Evolutionary conservation across 2,888 invertebrate genomes (phyloP).

Genomic region (Caenorhabditis imperialis): DNA sequence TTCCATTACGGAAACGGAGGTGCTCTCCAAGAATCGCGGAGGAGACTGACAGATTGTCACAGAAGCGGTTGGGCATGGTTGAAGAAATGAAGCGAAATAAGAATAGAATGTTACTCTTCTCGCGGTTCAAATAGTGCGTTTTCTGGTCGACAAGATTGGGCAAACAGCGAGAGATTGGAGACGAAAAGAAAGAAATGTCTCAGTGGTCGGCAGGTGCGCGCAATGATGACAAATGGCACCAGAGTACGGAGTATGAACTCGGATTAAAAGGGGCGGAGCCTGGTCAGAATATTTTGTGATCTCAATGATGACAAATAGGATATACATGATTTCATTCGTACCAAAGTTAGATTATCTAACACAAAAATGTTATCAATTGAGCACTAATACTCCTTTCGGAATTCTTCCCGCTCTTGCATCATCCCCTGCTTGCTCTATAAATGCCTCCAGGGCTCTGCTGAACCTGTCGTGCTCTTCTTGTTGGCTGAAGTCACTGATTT

Average conservation of each 20-base stretch:
- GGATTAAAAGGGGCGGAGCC: background rate
- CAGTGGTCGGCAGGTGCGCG: slow-evolving; percentile 2
- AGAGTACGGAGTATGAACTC: too few species aligned
- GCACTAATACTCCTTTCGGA: slow-evolving; percentile 5
- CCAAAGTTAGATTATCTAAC: too few species aligned
- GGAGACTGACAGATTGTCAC: slow-evolving; percentile 33
- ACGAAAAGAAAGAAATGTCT: slow-evolving; percentile 26
- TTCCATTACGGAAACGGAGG: slow-evolving; percentile 54
- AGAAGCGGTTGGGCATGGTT: slow-evolving; percentile 32
- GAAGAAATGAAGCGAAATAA: background rate
- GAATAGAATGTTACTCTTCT: slow-evolving; percentile 26
- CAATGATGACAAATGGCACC: slow-evolving; percentile 46
- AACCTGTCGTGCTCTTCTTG: slow-evolving; percentile 20
- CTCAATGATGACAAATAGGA: too few species aligned
- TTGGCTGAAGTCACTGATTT: slow-evolving; percentile 43
- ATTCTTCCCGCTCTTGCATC: background rate
- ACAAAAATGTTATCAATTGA: background rate
- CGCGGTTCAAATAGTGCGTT: slow-evolving; percentile 43
- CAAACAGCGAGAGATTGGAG: slow-evolving; percentile 16
- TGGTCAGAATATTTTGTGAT: background rate
- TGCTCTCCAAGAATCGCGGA: slow-evolving; percentile 56
- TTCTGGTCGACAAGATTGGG: slow-evolving; percentile 27
- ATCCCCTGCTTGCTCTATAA: background rate
- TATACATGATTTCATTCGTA: too few species aligned
- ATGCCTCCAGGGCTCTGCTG: slow-evolving; percentile 1